These are phyloP conservation scores for Mystacornis crossleyi DNA, from an alignment of 2,113 vertebrate species.

Conservation along the genomic window DNA sequence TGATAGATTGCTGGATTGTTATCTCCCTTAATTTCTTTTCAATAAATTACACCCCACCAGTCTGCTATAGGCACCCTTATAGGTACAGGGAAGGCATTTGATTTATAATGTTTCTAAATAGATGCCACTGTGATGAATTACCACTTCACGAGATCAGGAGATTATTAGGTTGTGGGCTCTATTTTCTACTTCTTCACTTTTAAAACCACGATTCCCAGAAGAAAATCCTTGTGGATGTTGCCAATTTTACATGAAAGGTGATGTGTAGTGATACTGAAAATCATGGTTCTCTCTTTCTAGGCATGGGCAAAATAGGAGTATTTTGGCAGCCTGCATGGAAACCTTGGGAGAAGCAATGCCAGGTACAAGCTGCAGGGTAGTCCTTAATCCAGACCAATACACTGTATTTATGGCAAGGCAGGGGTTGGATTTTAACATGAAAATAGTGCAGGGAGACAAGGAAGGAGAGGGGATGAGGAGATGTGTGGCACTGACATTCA, in stretches of 20 bases:
- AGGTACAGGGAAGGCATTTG: not conserved
- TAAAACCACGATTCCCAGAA: not conserved
- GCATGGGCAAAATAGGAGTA: not conserved
- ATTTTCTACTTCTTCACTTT: not conserved
- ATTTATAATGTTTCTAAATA: constrained; percentile 32
- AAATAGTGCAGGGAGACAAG: not conserved
- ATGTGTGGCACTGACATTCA: not conserved
- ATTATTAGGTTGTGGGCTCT: not conserved
- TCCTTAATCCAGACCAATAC: not conserved
- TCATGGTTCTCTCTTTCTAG: not conserved
- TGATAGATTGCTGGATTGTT: not conserved
- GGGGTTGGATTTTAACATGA: not conserved
- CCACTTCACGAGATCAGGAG: not conserved
- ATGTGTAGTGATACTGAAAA: not conserved
- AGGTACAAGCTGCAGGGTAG: not conserved
- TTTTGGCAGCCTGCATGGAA: not conserved
- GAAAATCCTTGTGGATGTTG: not conserved
- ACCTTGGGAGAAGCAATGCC: not conserved
- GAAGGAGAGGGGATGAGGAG: not conserved
- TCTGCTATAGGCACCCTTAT: not conserved
- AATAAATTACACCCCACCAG: not conserved
- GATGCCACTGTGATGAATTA: constrained; percentile 24
- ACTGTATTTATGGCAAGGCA: not conserved
- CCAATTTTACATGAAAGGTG: not conserved
- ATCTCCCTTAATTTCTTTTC: constrained; percentile 16